Percentiles rank a stretch among this genome's conserved stretches.
Conservation (phyloP, 2,888 invertebrate species). For the Bruchidius siliquastri region DNA sequence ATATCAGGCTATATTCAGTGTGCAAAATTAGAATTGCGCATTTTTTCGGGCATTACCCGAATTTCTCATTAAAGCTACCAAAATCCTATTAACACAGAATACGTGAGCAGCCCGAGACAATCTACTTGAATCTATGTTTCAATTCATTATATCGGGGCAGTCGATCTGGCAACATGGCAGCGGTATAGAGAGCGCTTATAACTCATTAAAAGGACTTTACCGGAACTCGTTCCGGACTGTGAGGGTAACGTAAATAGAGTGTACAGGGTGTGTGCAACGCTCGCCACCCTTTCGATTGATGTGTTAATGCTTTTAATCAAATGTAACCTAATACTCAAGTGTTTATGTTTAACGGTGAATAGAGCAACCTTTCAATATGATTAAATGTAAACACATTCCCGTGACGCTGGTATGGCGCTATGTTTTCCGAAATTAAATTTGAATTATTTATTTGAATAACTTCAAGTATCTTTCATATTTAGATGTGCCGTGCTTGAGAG, state of each 20-base stretch:
- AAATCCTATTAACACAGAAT: too few relatives aligned
- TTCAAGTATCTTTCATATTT: constrained; percentile 30
- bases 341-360: constrained; percentile 42
- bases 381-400: constrained; percentile 47
- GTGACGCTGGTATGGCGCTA: constrained; percentile 26
- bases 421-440: constrained; percentile 44
- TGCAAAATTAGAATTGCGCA: too few relatives aligned
- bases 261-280: constrained; percentile 33
- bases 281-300: constrained; percentile 42
- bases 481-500: constrained; percentile 12
- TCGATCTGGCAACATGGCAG: neutral
- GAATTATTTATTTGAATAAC: constrained; percentile 42
- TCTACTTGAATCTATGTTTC: too few relatives aligned
- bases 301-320: constrained; percentile 46
- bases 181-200: neutral
- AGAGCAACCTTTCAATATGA: constrained; percentile 45
- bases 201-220: neutral
- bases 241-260: constrained; percentile 15
- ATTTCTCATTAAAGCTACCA: too few relatives aligned
- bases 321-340: constrained; percentile 46
- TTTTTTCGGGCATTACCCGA: too few relatives aligned
- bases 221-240: neutral
- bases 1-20: too few relatives aligned
- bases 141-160: neutral
- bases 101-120: too few relatives aligned